Evolutionary conservation across 1,140 invertebrate species (phyloP).

Genomic region (Apis dorsata): DNA sequence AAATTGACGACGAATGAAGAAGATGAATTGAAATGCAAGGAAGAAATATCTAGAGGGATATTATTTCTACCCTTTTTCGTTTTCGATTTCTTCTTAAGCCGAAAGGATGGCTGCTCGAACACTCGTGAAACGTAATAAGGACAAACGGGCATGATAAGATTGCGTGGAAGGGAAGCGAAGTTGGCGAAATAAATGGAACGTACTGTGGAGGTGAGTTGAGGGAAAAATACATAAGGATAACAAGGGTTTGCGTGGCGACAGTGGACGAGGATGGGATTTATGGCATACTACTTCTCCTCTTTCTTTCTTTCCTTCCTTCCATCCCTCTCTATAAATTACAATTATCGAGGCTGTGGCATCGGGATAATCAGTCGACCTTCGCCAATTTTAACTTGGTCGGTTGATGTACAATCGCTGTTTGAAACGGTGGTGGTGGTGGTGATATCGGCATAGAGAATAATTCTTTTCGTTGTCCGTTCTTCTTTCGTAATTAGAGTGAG

Average conservation of each 20-base stretch:
- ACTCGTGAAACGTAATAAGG: slow-evolving; percentile 33
- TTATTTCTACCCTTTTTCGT: background rate
- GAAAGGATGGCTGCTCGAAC: background rate
- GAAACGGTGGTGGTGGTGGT: background rate
- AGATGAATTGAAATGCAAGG: background rate
- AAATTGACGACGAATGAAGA: too few relatives aligned
- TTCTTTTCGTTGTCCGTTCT: background rate
- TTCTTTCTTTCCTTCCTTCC: background rate
- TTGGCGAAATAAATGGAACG: slow-evolving; percentile 30
- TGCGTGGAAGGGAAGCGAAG: slow-evolving; percentile 14
- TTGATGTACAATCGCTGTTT: background rate
- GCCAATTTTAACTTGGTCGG: background rate
- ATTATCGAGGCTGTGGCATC: background rate
- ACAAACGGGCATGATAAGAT: slow-evolving; percentile 24
- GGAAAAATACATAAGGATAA: slow-evolving; percentile 38
- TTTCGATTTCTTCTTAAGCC: background rate
- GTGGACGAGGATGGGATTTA: slow-evolving; percentile 8
- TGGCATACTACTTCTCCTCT: background rate
- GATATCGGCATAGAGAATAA: background rate
- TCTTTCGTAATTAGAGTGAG: background rate
- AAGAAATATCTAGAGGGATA: too few relatives aligned
- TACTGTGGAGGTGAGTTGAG: background rate
- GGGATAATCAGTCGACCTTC: slow-evolving; percentile 14
- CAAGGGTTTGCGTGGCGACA: slow-evolving; percentile 12
- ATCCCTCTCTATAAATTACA: background rate